These are phyloP conservation scores for Anadara kagoshimensis DNA, from an alignment of 1,140 invertebrate species.

Conservation along the genomic window DNA sequence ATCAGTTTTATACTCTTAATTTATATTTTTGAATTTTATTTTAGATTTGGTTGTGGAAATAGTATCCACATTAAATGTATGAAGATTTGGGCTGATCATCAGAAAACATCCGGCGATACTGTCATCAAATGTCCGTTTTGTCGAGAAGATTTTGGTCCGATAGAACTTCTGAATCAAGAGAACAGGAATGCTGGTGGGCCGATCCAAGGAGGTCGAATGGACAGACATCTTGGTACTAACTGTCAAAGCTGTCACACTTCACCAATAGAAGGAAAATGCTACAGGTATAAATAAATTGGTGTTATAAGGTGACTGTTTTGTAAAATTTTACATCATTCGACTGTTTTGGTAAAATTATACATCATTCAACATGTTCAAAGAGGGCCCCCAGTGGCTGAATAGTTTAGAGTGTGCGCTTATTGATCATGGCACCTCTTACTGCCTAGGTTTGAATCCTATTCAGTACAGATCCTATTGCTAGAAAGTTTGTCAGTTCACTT, in stretches of 20 bases:
- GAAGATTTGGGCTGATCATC: slow-evolving; percentile 74
- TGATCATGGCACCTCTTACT: too few species aligned
- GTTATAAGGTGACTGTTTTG: too few species aligned
- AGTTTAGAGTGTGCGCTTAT: too few species aligned
- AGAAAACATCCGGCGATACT: slow-evolving; percentile 64
- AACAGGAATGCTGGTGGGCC: slow-evolving; percentile 61
- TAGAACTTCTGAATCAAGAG: slow-evolving; percentile 69
- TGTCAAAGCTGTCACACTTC: slow-evolving; percentile 66
- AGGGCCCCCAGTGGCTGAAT: too few species aligned
- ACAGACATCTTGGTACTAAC: slow-evolving; percentile 62
- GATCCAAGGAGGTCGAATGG: slow-evolving; percentile 47
- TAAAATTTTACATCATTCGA: too few species aligned
- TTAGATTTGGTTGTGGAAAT: slow-evolving; percentile 73
- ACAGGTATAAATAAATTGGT: slow-evolving; percentile 56
- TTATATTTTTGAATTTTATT: slow-evolving; percentile 8
- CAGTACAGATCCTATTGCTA: too few species aligned
- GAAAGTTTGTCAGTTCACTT: too few species aligned
- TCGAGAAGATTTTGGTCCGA: slow-evolving; percentile 73
- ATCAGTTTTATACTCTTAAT: background rate
- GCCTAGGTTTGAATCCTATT: too few species aligned
- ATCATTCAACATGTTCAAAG: too few species aligned
- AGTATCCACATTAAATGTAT: slow-evolving; percentile 75
- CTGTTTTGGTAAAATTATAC: too few species aligned
- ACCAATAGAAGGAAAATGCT: slow-evolving; percentile 74
- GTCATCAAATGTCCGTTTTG: slow-evolving; percentile 73